Conservation (phyloP, 2,113 vertebrate genomes). For the Ifrita kowaldi region DNA sequence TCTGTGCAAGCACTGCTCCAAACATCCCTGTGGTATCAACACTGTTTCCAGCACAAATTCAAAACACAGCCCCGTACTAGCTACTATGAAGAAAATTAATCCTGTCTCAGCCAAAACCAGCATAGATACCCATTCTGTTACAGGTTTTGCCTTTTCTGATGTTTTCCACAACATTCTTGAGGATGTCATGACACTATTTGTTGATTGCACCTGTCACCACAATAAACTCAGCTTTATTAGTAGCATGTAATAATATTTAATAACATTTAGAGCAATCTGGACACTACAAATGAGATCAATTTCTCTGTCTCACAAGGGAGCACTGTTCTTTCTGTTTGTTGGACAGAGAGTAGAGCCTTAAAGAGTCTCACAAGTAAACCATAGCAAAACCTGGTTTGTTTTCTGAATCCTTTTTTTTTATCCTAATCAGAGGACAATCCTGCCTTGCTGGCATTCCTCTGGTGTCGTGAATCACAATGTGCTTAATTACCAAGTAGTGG, state of each 20-base stretch:
- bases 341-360: background rate
- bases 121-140: background rate
- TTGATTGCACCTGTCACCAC: background rate
- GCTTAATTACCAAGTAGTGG: background rate
- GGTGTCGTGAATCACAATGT: background rate
- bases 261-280: background rate
- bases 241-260: background rate
- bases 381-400: background rate
- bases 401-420: background rate
- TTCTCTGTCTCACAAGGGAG: background rate
- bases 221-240: background rate
- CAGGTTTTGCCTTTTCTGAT: background rate
- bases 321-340: background rate
- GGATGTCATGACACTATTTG: background rate
- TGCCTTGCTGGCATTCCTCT: background rate
- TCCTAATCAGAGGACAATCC: background rate
- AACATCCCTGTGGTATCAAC: background rate
- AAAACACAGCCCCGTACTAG: background rate
- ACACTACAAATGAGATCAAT: background rate
- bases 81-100: background rate
- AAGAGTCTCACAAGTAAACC: background rate
- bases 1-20: background rate
- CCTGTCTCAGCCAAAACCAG: background rate
- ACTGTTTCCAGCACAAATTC: background rate
- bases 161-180: background rate